Percentiles rank a stretch among this genome's conserved stretches.
Conservation (phyloP, 2,797 vertebrate species). For the Salmo trutta region DNA sequence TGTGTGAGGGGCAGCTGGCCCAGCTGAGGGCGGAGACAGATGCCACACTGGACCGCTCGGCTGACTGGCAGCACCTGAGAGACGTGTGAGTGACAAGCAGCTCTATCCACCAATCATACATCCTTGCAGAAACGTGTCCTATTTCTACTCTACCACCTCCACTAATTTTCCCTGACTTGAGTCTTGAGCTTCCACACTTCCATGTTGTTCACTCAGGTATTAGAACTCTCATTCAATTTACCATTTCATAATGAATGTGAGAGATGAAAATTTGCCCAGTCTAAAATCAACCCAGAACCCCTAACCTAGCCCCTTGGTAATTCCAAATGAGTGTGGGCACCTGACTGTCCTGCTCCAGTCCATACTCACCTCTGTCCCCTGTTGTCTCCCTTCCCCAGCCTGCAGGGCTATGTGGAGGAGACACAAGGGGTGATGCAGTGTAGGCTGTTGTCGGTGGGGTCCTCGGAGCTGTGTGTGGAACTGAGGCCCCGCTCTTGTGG, state of each 20-base stretch:
- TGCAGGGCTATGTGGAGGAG: conserved; percentile 48
- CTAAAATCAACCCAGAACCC: neutral
- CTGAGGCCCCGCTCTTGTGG: conserved; percentile 53
- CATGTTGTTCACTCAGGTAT: too few species aligned
- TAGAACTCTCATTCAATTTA: too few species aligned
- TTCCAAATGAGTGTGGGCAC: neutral
- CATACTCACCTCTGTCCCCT: neutral
- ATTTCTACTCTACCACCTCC: neutral
- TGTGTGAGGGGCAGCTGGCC: conserved; percentile 55
- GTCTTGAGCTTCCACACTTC: too few species aligned
- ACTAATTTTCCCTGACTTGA: too few species aligned
- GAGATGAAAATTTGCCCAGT: neutral
- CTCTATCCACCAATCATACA: neutral
- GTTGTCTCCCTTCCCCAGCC: conserved; percentile 45
- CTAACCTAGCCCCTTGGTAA: neutral
- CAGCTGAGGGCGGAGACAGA: conserved; percentile 55
- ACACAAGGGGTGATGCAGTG: conserved; percentile 54
- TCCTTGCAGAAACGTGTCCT: neutral
- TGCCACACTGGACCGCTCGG: conserved; percentile 12
- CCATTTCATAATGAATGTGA: neutral
- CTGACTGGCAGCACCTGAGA: conserved; percentile 53
- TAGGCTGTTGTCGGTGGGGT: conserved; percentile 56
- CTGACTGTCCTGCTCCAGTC: neutral
- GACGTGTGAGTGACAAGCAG: conserved; percentile 60
- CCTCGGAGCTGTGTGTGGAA: conserved; percentile 69